phyloP scores from a whole-genome alignment of 2,113 vertebrate species.

The Rissa tridactyla region DNA sequence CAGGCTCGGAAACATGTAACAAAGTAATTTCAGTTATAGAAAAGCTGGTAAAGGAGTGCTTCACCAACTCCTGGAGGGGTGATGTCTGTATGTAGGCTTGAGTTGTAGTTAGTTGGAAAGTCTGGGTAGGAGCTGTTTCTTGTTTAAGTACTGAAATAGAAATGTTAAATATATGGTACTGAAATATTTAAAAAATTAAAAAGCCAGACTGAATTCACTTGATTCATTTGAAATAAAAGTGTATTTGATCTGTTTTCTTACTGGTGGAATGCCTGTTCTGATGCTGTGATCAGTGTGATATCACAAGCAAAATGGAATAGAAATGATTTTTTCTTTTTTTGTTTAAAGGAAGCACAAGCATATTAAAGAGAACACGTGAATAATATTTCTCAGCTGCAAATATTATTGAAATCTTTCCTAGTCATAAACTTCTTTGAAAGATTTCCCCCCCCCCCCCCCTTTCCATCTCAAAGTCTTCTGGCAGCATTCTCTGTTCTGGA shows the following conservation, averaged over 20 bases:
- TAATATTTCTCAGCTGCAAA: not conserved
- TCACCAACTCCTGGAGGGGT: not conserved
- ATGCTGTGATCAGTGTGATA: not conserved
- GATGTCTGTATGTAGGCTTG: not conserved
- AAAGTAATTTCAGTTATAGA: not conserved
- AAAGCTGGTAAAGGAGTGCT: not conserved
- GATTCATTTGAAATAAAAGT: not conserved
- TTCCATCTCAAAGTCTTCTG: not conserved
- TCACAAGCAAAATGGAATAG: not conserved
- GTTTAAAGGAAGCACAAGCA: not conserved
- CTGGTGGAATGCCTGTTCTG: not conserved
- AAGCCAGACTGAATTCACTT: not conserved
- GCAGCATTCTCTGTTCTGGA: not conserved
- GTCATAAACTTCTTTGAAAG: not conserved
- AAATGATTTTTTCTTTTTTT: not conserved
- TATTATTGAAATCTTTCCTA: not conserved
- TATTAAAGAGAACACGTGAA: not conserved
- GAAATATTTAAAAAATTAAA: not conserved
- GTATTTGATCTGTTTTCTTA: not conserved
- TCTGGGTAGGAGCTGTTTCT: not conserved
- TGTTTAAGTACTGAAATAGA: not conserved
- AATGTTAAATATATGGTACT: not conserved
- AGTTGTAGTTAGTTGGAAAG: not conserved
- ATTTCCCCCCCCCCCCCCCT: not conserved
- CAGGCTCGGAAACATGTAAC: not conserved